phyloP scores from a whole-genome alignment of 1,140 invertebrate species.

The Drosophila ercepeae region DNA sequence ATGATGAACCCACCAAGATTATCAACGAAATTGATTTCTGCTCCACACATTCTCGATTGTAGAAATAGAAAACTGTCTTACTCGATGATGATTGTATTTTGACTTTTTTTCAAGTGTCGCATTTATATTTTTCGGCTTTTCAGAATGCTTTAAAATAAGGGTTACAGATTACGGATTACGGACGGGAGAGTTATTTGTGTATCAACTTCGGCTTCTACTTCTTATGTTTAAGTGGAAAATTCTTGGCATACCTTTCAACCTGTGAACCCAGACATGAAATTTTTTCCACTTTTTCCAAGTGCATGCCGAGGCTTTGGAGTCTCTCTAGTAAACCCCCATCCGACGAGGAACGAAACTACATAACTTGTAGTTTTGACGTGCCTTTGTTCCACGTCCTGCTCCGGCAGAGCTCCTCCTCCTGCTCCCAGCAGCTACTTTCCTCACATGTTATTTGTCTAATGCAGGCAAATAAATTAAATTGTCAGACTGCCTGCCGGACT shows the following conservation, averaged over 20 bases:
- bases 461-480: constrained; percentile 68
- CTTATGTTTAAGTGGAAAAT: not conserved
- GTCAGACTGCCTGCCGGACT: constrained; percentile 25
- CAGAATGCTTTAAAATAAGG: not conserved
- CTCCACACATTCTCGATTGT: too few species aligned
- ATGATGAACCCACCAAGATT: not conserved
- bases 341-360: constrained; percentile 18
- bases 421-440: constrained; percentile 12
- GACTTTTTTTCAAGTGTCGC: not conserved
- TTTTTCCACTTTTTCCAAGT: not conserved
- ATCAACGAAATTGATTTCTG: not conserved
- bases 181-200: too few species aligned
- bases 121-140: too few species aligned
- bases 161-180: too few species aligned
- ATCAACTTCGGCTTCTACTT: too few species aligned
- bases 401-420: constrained; percentile 4
- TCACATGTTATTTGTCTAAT: constrained; percentile 54
- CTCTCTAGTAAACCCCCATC: constrained; percentile 17
- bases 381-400: not conserved
- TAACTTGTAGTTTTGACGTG: constrained; percentile 26
- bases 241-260: not conserved
- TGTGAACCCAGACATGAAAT: not conserved
- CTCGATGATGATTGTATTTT: not conserved
- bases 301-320: too few species aligned
- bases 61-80: too few species aligned